These are phyloP conservation scores for Hippocampus guttulatus DNA, from an alignment of 2,113 vertebrate genomes.

Conservation along the genomic window DNA sequence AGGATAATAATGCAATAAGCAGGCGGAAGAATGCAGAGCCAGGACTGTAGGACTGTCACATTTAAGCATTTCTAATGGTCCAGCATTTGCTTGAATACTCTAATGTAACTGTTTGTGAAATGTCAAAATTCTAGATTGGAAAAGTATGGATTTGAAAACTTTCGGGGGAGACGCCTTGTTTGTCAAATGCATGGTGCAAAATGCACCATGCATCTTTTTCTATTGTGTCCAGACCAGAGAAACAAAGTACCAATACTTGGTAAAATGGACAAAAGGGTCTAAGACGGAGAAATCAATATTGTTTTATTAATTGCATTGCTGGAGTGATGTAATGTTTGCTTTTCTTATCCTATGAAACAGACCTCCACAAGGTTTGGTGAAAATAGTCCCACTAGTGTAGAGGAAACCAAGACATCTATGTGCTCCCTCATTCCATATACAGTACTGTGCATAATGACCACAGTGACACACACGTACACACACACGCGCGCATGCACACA, in stretches of 20 bases:
- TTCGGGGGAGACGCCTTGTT: background rate
- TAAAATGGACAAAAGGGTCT: background rate
- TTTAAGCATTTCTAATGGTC: conserved; percentile 13
- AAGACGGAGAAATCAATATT: background rate
- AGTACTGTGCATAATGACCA: background rate
- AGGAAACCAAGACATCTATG: background rate
- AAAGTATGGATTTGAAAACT: background rate
- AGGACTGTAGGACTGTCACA: conserved; percentile 15
- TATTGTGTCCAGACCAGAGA: background rate
- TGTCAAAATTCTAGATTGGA: conserved; percentile 1
- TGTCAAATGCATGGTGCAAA: background rate
- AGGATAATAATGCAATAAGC: conserved; percentile 9
- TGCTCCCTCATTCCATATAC: background rate
- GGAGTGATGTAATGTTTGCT: background rate
- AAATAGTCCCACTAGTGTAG: background rate
- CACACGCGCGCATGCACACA: no score
- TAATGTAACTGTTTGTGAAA: conserved; percentile 20
- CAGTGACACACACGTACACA: background rate
- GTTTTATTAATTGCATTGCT: background rate
- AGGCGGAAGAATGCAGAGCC: conserved; percentile 4
- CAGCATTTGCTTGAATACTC: conserved; percentile 13
- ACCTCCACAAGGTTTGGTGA: background rate
- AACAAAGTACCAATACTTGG: background rate
- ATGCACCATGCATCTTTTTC: background rate
- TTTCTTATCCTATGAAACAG: background rate